These are phyloP conservation scores for Rhinoderma darwinii DNA, from an alignment of 2,113 vertebrate species.

Conservation along the genomic window DNA sequence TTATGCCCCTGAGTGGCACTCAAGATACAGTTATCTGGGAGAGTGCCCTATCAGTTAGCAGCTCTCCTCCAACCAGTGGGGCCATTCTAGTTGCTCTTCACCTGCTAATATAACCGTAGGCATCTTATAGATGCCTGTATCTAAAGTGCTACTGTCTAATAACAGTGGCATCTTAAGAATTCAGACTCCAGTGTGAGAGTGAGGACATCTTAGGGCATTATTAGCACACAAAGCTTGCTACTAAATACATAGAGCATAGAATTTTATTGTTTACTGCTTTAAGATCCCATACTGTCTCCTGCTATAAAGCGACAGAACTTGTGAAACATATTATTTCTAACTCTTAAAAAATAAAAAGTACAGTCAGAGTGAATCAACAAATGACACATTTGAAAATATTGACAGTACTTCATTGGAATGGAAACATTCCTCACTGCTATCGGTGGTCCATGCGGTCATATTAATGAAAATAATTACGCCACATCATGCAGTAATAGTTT, in stretches of 20 bases:
- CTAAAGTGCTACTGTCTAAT: no score
- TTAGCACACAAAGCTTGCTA: neutral
- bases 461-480: slow-evolving; percentile 22
- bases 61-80: neutral
- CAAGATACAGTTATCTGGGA: no score
- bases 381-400: neutral
- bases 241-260: neutral
- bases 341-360: neutral
- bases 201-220: neutral
- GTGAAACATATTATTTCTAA: neutral
- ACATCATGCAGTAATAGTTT: slow-evolving; percentile 27
- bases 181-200: neutral
- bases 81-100: neutral
- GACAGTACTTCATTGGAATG: neutral
- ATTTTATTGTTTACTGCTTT: neutral
- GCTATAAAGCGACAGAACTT: neutral
- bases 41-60: no score
- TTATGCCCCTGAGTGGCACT: no score
- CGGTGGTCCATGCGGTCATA: neutral
- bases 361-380: neutral
- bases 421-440: slow-evolving; percentile 1
- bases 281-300: neutral
- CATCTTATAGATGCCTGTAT: no score
- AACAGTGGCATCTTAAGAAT: no score
- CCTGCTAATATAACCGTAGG: neutral